phyloP scores from a whole-genome alignment of 2,888 invertebrate species.

The Idaea biselata region DNA sequence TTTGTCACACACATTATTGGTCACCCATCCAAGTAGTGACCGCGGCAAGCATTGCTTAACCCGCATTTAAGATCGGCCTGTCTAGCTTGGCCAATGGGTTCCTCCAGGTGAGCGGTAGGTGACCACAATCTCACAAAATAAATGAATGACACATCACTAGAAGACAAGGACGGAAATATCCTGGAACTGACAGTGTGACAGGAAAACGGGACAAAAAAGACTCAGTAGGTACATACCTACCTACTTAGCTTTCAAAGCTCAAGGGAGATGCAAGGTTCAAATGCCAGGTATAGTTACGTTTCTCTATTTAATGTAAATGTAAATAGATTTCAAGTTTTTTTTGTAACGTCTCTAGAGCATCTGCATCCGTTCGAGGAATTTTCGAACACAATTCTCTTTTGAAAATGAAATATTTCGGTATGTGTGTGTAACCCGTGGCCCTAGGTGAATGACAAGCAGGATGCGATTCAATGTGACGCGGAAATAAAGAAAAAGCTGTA shows the following conservation, averaged over 20 bases:
- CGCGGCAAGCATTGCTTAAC: too few species aligned
- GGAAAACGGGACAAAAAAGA: slow-evolving; percentile 67
- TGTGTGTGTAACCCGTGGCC: neutral
- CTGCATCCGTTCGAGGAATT: slow-evolving; percentile 20
- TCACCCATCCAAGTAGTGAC: too few species aligned
- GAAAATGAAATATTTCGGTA: slow-evolving; percentile 15
- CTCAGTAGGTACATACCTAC: slow-evolving; percentile 51
- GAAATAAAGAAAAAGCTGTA: too few species aligned
- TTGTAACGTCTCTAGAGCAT: slow-evolving; percentile 18
- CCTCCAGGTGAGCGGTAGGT: too few species aligned
- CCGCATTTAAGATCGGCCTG: too few species aligned
- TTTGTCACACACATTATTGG: too few species aligned
- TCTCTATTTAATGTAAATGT: slow-evolving; percentile 23
- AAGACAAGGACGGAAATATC: slow-evolving; percentile 47
- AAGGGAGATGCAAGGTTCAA: slow-evolving; percentile 41
- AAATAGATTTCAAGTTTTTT: slow-evolving; percentile 26
- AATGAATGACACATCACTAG: neutral
- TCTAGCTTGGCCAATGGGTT: too few species aligned
- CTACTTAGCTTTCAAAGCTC: slow-evolving; percentile 43
- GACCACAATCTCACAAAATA: too few species aligned
- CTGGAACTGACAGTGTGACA: slow-evolving; percentile 64
- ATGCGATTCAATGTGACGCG: too few species aligned
- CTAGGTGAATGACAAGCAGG: too few species aligned
- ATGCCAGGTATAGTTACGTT: slow-evolving; percentile 29
- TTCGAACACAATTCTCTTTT: slow-evolving; percentile 6